phyloP scores from a whole-genome alignment of 2,797 vertebrate genomes.

The Lepilemur ruficaudatus region DNA sequence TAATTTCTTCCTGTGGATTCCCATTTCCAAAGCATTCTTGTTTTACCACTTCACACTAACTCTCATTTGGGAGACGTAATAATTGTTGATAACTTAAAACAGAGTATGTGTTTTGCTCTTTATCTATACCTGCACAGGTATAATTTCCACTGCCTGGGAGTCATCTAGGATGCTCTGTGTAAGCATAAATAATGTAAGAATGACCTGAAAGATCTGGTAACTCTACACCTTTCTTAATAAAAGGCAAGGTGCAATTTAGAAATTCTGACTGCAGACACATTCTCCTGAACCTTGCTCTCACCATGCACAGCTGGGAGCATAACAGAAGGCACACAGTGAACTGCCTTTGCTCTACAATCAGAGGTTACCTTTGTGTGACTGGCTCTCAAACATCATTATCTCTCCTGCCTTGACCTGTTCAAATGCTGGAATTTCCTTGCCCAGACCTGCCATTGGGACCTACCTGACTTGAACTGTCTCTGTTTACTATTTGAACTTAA shows the following conservation, averaged over 20 bases:
- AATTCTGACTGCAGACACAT: constrained; percentile 34
- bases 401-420: constrained; percentile 37
- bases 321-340: neutral
- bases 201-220: neutral
- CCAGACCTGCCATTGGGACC: neutral
- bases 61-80: neutral
- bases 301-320: neutral
- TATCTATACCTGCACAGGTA: neutral
- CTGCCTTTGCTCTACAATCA: constrained; percentile 37
- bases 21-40: neutral
- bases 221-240: constrained; percentile 35
- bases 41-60: neutral
- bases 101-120: neutral
- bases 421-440: constrained; percentile 59
- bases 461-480: neutral
- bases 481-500: constrained; percentile 43
- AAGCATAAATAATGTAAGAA: constrained; percentile 51
- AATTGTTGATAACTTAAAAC: neutral
- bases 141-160: neutral
- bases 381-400: constrained; percentile 55
- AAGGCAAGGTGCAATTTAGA: constrained; percentile 33
- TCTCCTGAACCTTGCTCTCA: constrained; percentile 7
- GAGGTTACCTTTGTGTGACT: constrained; percentile 45
- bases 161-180: neutral
- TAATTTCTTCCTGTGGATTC: neutral